Percentiles rank a stretch among this genome's conserved stretches.
Conservation (phyloP, 2,113 vertebrate species). For the Epinephelus moara region DNA sequence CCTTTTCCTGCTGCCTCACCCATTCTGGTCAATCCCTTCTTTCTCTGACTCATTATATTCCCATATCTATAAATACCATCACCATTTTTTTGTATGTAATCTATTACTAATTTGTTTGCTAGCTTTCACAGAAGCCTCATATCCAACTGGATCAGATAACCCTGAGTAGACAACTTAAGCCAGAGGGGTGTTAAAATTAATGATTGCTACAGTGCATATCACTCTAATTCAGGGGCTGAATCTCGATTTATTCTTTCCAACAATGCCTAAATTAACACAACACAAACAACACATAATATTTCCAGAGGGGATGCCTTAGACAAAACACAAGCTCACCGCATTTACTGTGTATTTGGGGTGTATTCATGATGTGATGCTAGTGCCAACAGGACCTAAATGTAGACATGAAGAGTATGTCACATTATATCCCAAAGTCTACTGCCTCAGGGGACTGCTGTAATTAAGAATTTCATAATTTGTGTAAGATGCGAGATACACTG, state of each 20-base stretch:
- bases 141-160: not conserved
- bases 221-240: not conserved
- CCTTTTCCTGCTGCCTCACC: not conserved
- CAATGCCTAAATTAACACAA: not conserved
- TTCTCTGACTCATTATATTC: not conserved
- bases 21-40: not conserved
- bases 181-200: not conserved
- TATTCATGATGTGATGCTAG: not conserved
- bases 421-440: not conserved
- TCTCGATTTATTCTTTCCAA: not conserved
- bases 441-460: slow-evolving; percentile 10
- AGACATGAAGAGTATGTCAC: not conserved
- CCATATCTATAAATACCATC: not conserved
- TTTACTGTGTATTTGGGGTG: not conserved
- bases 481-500: not conserved
- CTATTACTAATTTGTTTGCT: not conserved
- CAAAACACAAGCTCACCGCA: not conserved
- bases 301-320: not conserved
- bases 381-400: not conserved
- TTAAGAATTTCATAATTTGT: not conserved
- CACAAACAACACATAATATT: not conserved
- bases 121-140: no score
- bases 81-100: not conserved
- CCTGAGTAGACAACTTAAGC: not conserved
- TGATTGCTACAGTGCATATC: not conserved